phyloP scores from a whole-genome alignment of 1,140 invertebrate genomes.

The Diabrotica undecimpunctata region DNA sequence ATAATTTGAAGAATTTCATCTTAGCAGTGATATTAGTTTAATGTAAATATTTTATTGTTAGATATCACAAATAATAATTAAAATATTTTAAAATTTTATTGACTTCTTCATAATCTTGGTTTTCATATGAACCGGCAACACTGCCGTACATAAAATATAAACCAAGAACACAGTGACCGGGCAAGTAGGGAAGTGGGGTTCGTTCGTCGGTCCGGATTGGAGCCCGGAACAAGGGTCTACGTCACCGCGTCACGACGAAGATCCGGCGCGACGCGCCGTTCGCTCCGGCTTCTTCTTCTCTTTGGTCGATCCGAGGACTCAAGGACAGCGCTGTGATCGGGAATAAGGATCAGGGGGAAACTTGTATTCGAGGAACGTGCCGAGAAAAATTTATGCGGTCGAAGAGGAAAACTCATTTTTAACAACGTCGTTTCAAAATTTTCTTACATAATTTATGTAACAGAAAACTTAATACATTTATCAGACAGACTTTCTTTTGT shows the following conservation, averaged over 20 bases:
- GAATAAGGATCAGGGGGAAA: background rate
- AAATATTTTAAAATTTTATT: too few species aligned
- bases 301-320: constrained; percentile 6
- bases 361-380: background rate
- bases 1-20: too few species aligned
- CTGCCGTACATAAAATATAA: background rate
- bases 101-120: too few species aligned
- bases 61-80: too few species aligned
- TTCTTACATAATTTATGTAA: too few species aligned
- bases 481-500: too few species aligned
- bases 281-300: background rate
- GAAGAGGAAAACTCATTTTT: too few species aligned
- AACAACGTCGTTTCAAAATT: too few species aligned
- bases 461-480: too few species aligned
- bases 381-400: background rate
- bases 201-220: constrained; percentile 5
- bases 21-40: too few species aligned
- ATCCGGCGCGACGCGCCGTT: background rate
- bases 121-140: background rate
- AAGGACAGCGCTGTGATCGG: background rate
- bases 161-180: constrained; percentile 13
- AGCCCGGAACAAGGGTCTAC: constrained; percentile 5
- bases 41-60: too few species aligned
- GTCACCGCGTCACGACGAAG: constrained; percentile 1
- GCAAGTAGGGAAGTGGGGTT: constrained; percentile 14